Evolutionary conservation across 2,113 vertebrate genomes (phyloP).

Genomic region (Rhineura floridana): DNA sequence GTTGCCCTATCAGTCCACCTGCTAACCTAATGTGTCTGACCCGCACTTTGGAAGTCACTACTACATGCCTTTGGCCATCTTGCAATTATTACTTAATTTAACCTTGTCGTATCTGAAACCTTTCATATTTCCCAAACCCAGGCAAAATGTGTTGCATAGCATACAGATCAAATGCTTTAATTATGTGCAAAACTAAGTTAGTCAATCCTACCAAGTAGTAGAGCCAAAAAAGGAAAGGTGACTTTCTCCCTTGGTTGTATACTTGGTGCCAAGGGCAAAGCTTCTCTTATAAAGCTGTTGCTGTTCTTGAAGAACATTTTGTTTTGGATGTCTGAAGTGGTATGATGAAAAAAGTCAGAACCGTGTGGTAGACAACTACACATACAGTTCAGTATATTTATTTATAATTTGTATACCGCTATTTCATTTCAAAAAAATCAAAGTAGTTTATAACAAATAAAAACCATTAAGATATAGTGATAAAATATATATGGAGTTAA

Average conservation of each 20-base stretch:
- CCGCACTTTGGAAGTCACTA: not conserved
- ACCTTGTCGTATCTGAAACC: not conserved
- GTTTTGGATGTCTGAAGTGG: not conserved
- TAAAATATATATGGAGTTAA: no score
- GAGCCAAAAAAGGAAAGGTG: not conserved
- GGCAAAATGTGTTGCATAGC: not conserved
- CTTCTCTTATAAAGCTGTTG: not conserved
- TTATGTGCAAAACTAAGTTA: not conserved
- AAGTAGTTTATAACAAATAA: no score
- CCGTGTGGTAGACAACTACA: not conserved
- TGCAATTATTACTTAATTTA: not conserved
- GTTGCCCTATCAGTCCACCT: not conserved
- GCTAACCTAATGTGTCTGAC: not conserved
- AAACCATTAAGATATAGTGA: no score
- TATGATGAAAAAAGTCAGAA: not conserved
- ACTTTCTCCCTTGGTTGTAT: not conserved
- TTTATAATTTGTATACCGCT: no score
- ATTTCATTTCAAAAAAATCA: no score
- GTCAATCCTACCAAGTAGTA: not conserved
- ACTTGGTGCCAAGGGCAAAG: not conserved
- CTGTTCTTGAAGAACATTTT: not conserved
- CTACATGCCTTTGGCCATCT: not conserved
- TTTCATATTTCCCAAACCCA: not conserved
- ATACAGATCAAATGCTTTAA: not conserved
- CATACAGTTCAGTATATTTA: not conserved